These are phyloP conservation scores for Penaeus japonicus DNA, from an alignment of 1,140 invertebrate genomes.

Conservation along the genomic window DNA sequence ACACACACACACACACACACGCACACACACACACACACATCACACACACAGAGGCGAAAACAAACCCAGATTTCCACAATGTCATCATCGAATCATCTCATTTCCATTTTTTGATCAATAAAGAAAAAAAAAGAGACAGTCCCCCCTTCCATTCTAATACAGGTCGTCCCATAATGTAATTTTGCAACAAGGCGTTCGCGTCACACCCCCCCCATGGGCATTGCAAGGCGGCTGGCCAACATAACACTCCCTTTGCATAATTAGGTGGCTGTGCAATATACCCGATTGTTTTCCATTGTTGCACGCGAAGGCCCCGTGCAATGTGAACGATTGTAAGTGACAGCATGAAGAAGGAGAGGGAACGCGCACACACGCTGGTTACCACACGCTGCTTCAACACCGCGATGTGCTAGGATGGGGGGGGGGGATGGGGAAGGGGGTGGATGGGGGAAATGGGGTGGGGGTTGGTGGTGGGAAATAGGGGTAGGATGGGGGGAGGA, in stretches of 20 bases:
- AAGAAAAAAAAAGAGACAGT: too few relatives aligned
- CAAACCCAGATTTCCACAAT: not conserved
- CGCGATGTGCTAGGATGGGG: not conserved
- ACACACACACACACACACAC: not conserved
- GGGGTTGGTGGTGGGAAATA: not conserved
- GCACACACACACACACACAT: not conserved
- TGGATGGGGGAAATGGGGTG: not conserved
- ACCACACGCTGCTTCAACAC: not conserved
- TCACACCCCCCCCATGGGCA: not conserved
- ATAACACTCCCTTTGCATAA: conserved; percentile 41
- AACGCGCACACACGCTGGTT: too few relatives aligned
- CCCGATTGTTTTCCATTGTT: conserved; percentile 40
- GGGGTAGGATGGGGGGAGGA: not conserved
- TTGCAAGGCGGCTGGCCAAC: conserved; percentile 39
- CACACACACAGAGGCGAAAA: not conserved
- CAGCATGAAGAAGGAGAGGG: conserved; percentile 8
- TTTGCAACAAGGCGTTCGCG: too few relatives aligned
- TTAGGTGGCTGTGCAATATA: conserved; percentile 38
- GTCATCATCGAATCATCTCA: not conserved
- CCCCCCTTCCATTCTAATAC: too few relatives aligned
- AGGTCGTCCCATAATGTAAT: too few relatives aligned
- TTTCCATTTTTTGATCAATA: too few relatives aligned
- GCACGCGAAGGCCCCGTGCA: conserved; percentile 23
- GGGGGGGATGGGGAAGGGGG: not conserved
- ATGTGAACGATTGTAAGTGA: conserved; percentile 31